Base-by-base conservation (phyloP, 64 coral and sea anemone species). In the Stichodactyla mertensii region DNA sequence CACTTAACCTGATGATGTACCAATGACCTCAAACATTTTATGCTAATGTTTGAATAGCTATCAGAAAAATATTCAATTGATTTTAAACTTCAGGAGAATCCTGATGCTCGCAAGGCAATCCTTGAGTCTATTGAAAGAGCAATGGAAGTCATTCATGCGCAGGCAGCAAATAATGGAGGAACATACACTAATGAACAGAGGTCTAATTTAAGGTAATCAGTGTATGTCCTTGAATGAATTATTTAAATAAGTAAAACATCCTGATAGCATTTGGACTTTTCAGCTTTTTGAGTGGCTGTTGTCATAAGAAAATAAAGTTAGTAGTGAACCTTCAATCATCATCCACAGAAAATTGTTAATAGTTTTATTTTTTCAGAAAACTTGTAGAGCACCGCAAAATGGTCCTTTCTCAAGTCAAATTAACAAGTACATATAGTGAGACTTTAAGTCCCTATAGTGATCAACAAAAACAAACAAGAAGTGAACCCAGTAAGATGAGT, bases 101-200 rank as follows among this genome's bases (percentile, higher is more conserved):
- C 90, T 70, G 55, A 16, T 64, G 85, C 86, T 6, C 61, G 20
- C 19, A 51, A 87, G 80, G 77, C 86, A 83, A 52, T 92, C 16
- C 15, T 92, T 64, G 85, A 92, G 20, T 92, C 90, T 28, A 69
- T 92, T 69, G 90, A 92, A 57, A 87, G 78, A 77, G 85, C 90
- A 24, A 92, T 92, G 20, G 90, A 92, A 87, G 90, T 64, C 5
- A 92, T 92, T 18, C 90, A 92, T 83, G 8, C 13, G 6, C 90
- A 92, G 52, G 85, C 85, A 23, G 77, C 90, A n/a, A 26, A 26
- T 45, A 52, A 20, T 83, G 84, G 84, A 64, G 90, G 85, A 15
- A 6, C 5, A 6, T 92, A 92, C 19, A 87, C 90, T n/a, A 82
- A 57, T 87, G 85, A 87, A 52, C 90, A 92, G 61, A 92, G 86